These are phyloP conservation scores for Lagria hirta DNA, from an alignment of 2,888 invertebrate species.

Conservation along the genomic window DNA sequence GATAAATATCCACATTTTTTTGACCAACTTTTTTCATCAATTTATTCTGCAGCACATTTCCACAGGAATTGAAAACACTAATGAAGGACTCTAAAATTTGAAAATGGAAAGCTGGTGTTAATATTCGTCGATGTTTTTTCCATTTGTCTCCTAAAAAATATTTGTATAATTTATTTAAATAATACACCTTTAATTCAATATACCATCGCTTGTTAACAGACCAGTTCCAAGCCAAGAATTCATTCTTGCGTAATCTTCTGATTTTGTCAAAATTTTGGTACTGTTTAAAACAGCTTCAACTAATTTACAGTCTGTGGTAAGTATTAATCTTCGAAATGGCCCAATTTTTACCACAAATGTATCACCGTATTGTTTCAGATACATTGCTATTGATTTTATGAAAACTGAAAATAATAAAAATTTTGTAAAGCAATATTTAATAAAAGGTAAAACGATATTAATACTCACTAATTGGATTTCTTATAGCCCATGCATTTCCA, in stretches of 20 bases:
- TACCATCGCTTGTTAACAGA: constrained; percentile 5
- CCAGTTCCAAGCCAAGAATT: constrained; percentile 2
- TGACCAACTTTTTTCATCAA: not conserved
- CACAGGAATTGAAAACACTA: constrained; percentile 5
- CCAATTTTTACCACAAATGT: constrained; percentile 2
- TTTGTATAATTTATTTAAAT: not conserved
- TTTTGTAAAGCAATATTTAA: no score
- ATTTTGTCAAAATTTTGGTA: constrained; percentile 1
- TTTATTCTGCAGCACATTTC: constrained; percentile 1
- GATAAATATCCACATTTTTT: constrained; percentile 4
- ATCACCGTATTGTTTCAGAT: not conserved
- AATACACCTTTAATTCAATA: not conserved
- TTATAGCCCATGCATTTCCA: no score
- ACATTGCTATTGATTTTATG: no score
- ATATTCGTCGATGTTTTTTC: constrained; percentile 6
- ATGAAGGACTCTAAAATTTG: constrained; percentile 6
- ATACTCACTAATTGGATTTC: no score
- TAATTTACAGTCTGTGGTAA: constrained; percentile 5
- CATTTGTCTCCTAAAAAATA: constrained; percentile 9
- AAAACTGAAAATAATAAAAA: no score
- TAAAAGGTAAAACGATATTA: no score
- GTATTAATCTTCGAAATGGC: not conserved
- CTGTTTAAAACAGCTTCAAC: constrained; percentile 6
- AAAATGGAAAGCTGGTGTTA: constrained; percentile 9
- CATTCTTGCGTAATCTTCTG: not conserved